A percentile compares a stretch with the other conserved stretches of the same genome.
These are phyloP conservation scores for Seriola aureovittata DNA, from an alignment of 2,113 vertebrate species.

Conservation along the genomic window DNA sequence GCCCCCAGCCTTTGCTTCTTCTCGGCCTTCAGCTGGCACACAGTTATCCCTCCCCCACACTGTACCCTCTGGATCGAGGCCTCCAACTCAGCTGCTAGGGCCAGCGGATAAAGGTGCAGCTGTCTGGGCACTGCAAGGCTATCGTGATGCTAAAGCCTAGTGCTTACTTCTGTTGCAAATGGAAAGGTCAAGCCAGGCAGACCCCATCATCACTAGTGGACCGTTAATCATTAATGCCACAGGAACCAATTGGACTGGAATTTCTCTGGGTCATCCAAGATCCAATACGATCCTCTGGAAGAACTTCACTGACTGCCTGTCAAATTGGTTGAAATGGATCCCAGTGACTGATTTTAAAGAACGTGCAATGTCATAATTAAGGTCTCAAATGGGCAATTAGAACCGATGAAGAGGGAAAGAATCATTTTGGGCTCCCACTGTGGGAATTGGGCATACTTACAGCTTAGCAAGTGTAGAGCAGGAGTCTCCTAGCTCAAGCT, in stretches of 20 bases:
- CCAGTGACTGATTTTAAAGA: constrained; percentile 39
- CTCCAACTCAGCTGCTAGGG: constrained; percentile 64
- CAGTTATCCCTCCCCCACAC: constrained; percentile 11
- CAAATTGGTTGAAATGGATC: constrained; percentile 57
- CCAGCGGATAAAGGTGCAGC: constrained; percentile 76
- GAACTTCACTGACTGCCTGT: constrained; percentile 50
- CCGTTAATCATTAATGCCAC: constrained; percentile 72
- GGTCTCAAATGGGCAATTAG: constrained; percentile 62
- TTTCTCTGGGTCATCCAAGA: constrained; percentile 63
- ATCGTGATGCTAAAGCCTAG: constrained; percentile 70
- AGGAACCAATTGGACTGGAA: constrained; percentile 66
- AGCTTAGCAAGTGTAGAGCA: constrained; percentile 33
- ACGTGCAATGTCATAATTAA: constrained; percentile 45
- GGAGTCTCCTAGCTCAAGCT: not conserved
- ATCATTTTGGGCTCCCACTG: constrained; percentile 51
- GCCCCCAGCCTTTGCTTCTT: constrained; percentile 11
- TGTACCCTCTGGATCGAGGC: constrained; percentile 30
- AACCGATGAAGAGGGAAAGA: constrained; percentile 53
- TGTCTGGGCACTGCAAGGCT: constrained; percentile 68
- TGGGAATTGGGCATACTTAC: constrained; percentile 19
- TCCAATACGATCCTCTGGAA: constrained; percentile 58
- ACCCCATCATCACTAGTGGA: constrained; percentile 59
- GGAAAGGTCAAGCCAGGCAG: constrained; percentile 77
- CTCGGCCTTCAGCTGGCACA: constrained; percentile 22
- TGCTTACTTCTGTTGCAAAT: constrained; percentile 71